Base-by-base conservation (phyloP, 2,888 invertebrate species). In the Erpobdella octoculata region DNA sequence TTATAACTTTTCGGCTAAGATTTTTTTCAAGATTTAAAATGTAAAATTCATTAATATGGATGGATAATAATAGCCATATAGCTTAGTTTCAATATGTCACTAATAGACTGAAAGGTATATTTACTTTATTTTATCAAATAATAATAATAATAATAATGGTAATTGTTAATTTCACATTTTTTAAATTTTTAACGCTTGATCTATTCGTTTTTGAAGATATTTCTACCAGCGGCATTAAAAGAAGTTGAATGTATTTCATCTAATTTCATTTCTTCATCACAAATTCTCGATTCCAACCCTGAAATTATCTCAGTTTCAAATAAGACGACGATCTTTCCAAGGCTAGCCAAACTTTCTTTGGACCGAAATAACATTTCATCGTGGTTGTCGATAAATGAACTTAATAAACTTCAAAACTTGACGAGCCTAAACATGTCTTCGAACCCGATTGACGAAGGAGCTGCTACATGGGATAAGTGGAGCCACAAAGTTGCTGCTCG, bases 401-500 rank as follows among this genome's bases (percentile, higher is more conserved):
- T 95, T 78, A 89, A 91, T 79, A 92, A 91, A 82, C 82, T 95
- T 69, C 83, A 84, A 35, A 84, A 82, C 15, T 84, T 92, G 58
- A 87, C 87, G 78, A 89, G 89, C 75, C 83, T 92, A 0, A 88
- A 88, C 77, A 87, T 90, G 77, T 75, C 75, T 36, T 74, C 76
- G n/a, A 80, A 80, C 66, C 70, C 75, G 5, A 35, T 75, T 31
- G 81, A 91, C 75, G 85, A 89, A 74, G 85, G 86, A 12, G 74
- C 74, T 28, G 88, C 88, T 73, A 87, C 85, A 79, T 84, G 87
- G 70, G 89, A 89, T 78, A 91, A 90, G n/a, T 87, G 88, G 78
- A 87, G 90, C 72, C 91, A 92, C 79, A 85, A 90, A 73, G 86
- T 92, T 72, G 89, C 91, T 31, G 92, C 91, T n/a, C 89, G 90